Evolutionary conservation across 2,888 invertebrate species (phyloP), one percentile per base, ranked within the genome.

Genomic region (Dryobotodes eremita): DNA sequence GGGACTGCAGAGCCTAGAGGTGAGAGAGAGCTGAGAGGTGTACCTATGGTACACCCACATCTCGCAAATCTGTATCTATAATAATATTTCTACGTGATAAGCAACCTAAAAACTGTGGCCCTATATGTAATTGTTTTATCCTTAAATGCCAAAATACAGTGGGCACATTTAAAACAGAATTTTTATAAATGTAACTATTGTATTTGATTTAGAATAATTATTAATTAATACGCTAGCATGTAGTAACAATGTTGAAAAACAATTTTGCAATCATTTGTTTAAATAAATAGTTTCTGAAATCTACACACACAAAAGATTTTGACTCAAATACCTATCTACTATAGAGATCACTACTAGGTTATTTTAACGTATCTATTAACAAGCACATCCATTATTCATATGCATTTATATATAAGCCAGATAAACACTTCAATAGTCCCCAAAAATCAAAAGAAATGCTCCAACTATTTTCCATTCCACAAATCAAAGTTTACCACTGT

Each of bases 401-500:
- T 11, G 1, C 26, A 26, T 26, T 59, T 23, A 20, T 48, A 50
- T 23, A 20, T 48, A 50, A 20, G 6, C 42, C n/a, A 69, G 31
- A 72, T n/a, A 15, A 13, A 17, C 48, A 57, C 10, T 57, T 17
- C 15, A 70, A n/a, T 11, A 23, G 20, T 17, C 1, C 20, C 53
- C 20, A 48, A 48, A 15, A 17, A 20, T 31, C 23, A 80, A 69
- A 53, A 46, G 0, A 59, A 77, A n/a, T 42, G 0, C 10, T n/a
- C 2, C 13, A 46, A 26, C 10, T 20, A 20, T 61, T 84, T 61
- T 66, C 62, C 6, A n/a, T 50, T 50, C 42, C 23, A 10, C n/a
- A 48, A 48, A 26, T 10, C 8, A 53, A 55, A 68, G 17, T 55
- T 36, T 57, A 26, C 62, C 77, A 77, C 48, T 73, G 72, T 85